Conservation (phyloP, 2,888 invertebrate species). For the Polylopha cassiicola region DNA sequence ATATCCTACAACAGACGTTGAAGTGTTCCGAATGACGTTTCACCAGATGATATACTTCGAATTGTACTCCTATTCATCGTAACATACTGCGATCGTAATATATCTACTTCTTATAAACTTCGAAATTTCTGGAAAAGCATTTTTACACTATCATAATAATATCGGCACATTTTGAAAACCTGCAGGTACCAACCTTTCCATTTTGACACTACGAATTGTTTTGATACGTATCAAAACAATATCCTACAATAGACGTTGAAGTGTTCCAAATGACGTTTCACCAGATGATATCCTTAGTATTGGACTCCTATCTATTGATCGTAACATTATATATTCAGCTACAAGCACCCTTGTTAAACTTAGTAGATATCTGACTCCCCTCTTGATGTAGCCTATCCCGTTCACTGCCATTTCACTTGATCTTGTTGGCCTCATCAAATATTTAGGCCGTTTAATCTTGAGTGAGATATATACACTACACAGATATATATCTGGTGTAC, state of each 20-base stretch:
- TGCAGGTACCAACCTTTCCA: too few species aligned
- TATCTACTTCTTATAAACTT: too few species aligned
- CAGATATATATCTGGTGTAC: slow-evolving; percentile 41
- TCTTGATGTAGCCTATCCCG: slow-evolving; percentile 45
- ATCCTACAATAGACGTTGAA: too few species aligned
- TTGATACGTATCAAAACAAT: too few species aligned
- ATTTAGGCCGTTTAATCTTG: slow-evolving; percentile 69
- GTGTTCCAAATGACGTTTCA: slow-evolving; percentile 3
- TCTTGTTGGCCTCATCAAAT: slow-evolving; percentile 70
- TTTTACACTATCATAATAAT: neutral
- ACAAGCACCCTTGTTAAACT: slow-evolving; percentile 69
- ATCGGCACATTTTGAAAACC: too few species aligned
- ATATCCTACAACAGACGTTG: too few species aligned
- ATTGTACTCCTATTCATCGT: too few species aligned
- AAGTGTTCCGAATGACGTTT: too few species aligned
- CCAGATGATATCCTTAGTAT: slow-evolving; percentile 10
- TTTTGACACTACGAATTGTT: too few species aligned
- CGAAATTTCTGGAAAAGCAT: too few species aligned
- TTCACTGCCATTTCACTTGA: slow-evolving; percentile 64
- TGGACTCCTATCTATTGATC: slow-evolving; percentile 52
- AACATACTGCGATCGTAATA: too few species aligned
- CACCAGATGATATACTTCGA: too few species aligned
- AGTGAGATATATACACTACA: slow-evolving; percentile 52
- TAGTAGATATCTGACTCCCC: slow-evolving; percentile 46
- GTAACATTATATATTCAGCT: slow-evolving; percentile 61